These are phyloP conservation scores for Ormia ochracea DNA, from an alignment of 2,888 invertebrate species.

Conservation along the genomic window DNA sequence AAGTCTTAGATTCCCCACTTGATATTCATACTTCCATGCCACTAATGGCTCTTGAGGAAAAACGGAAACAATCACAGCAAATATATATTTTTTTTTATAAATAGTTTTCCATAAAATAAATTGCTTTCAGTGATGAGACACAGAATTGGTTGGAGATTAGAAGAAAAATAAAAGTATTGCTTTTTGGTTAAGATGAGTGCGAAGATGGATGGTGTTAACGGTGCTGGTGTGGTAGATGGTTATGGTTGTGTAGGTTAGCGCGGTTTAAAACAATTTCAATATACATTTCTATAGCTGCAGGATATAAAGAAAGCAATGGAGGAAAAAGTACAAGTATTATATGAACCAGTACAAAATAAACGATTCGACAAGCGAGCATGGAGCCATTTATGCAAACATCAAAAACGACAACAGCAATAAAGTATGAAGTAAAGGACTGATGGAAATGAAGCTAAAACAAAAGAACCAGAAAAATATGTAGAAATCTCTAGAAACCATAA, in stretches of 20 bases:
- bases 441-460: conserved; percentile 9
- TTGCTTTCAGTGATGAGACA: not conserved
- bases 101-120: conserved; percentile 19
- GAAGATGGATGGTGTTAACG: conserved; percentile 18
- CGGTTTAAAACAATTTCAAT: conserved; percentile 51
- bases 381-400: conserved; percentile 14
- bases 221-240: conserved; percentile 17
- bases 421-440: conserved; percentile 23
- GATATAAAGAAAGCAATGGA: conserved; percentile 2
- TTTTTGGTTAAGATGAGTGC: not conserved
- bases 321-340: not conserved
- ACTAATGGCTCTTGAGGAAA: conserved; percentile 47
- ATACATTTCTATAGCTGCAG: conserved; percentile 24
- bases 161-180: not conserved
- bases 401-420: conserved; percentile 40
- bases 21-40: conserved; percentile 4
- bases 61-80: conserved; percentile 55
- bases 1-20: not conserved
- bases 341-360: not conserved
- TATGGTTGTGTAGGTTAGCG: conserved; percentile 41
- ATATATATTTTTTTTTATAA: conserved; percentile 12
- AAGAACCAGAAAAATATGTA: not conserved
- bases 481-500: conserved; percentile 51
- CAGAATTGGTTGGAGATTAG: not conserved
- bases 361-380: not conserved